Base-by-base conservation (phyloP, 1,140 invertebrate genomes). In the Hormaphis cornu region DNA sequence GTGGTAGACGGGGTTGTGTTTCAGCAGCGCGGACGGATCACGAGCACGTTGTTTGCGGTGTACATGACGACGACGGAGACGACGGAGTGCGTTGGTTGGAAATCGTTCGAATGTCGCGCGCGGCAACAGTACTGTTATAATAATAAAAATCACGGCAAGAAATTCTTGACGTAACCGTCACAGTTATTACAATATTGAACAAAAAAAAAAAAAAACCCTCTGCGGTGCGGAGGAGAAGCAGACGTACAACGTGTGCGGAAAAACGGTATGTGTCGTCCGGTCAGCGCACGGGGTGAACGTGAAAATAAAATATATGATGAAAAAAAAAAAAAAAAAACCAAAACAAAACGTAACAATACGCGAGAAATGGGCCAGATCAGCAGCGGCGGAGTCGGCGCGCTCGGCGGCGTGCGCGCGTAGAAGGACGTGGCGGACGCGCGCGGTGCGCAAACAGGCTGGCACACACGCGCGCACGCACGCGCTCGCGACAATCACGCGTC, bases 321-420 rank as follows among this genome's bases (percentile, higher is more conserved):
- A 37, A 35, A 40, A n/a, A 58, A 58, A 40, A 58, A 37, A 24
- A 58, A 58, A n/a, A 6, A n/a, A n/a, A 42, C n/a, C n/a, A n/a
- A n/a, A n/a, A n/a, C n/a, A n/a, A n/a, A n/a, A n/a, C n/a, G n/a
- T n/a, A n/a, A n/a, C n/a, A n/a, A n/a, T n/a, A 37, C 20, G 16
- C 53, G 14, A 30, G 53, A 58, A 40, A 58, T 24, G 33, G 54
- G 54, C 33, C 54, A 58, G 53, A 56, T 56, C 53, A 37, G 53
- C 53, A 56, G 53, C 33, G 12, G 44, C 46, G 30, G 54, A 10
- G 33, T 40, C 7, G 35, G 2, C 14, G 6, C 18, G 30, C 5
- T 33, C 30, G 30, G 30, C 30, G 30, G 30, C 9, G 30, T n/a
- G n/a, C n/a, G 30, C 4, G 30, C 2, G 35, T 5, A 14, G 4